A percentile compares a stretch with the other conserved stretches of the same genome.
Evolutionary conservation across 2,888 invertebrate genomes (phyloP).

Genomic region (Bellardia pandia): DNA sequence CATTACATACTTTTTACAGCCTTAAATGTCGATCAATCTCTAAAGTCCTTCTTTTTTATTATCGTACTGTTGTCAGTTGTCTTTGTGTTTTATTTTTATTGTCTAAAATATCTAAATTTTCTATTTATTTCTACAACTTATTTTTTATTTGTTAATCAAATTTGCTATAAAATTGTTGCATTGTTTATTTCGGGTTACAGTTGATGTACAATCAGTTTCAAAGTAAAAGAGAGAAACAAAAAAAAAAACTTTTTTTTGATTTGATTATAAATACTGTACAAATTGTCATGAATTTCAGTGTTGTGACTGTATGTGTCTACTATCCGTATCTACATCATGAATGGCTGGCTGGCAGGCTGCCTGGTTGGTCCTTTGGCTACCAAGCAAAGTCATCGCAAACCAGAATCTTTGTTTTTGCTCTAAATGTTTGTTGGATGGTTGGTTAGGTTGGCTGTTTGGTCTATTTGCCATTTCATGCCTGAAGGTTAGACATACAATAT

Average conservation of each 20-base stretch:
- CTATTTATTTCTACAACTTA: conserved; percentile 51
- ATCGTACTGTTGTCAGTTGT: conserved; percentile 42
- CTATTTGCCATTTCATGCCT: conserved; percentile 21
- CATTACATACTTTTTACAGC: neutral
- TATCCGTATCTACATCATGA: neutral
- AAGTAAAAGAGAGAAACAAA: conserved; percentile 1
- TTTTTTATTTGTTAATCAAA: conserved; percentile 68
- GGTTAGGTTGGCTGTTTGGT: neutral
- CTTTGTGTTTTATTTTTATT: conserved; percentile 59
- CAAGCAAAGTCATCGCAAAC: conserved; percentile 22
- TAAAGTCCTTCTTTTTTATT: conserved; percentile 38
- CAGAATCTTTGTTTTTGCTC: conserved; percentile 22
- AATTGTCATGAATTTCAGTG: conserved; percentile 57
- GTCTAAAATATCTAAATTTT: conserved; percentile 65
- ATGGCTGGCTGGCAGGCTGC: neutral
- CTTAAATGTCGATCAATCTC: conserved; percentile 52
- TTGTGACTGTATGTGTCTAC: conserved; percentile 1
- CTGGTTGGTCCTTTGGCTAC: conserved; percentile 24
- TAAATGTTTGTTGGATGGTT: conserved; percentile 18
- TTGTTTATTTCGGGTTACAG: conserved; percentile 57
- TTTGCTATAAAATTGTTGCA: conserved; percentile 69
- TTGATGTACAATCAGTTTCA: conserved; percentile 42
- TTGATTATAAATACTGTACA: conserved; percentile 59
- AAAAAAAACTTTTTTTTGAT: conserved; percentile 35
- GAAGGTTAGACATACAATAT: conserved; percentile 49